phyloP scores from a whole-genome alignment of 64 coral and sea anemone genomes.

The Stichodactyla mertensii region DNA sequence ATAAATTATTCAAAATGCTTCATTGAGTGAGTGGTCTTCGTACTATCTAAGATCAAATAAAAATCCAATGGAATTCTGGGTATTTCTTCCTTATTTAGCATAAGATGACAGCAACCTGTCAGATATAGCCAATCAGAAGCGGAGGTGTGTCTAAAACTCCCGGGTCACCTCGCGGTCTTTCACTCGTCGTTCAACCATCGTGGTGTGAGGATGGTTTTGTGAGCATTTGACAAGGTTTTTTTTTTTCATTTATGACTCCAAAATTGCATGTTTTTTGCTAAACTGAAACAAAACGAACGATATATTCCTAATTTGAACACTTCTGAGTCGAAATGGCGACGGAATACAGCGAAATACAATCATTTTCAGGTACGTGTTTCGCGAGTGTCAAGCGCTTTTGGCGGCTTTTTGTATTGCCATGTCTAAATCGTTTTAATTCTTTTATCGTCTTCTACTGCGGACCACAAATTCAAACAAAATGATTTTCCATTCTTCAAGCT shows the following conservation, averaged over 20 bases:
- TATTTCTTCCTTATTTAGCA: conserved; percentile 10
- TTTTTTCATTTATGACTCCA: background rate
- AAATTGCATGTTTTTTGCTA: background rate
- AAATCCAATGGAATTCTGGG: background rate
- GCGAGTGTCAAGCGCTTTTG: background rate
- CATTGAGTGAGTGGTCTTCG: too few relatives aligned
- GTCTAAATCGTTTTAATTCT: background rate
- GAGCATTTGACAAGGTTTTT: background rate
- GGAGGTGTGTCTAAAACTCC: conserved; percentile 8
- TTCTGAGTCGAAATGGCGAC: background rate
- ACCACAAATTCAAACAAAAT: background rate
- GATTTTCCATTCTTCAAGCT: background rate
- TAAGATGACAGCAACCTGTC: background rate
- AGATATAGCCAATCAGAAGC: conserved; percentile 14
- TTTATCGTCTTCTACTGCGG: background rate
- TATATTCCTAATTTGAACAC: background rate
- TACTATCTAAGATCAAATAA: background rate
- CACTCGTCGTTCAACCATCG: background rate
- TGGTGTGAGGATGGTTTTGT: background rate
- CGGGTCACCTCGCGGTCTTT: conserved; percentile 9
- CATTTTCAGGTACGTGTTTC: conserved; percentile 11
- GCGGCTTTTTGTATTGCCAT: background rate
- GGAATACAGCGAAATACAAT: background rate
- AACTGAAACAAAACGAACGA: background rate
- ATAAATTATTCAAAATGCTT: background rate